Conservation (phyloP, 2,888 invertebrate genomes). For the Andrena camellia region DNA sequence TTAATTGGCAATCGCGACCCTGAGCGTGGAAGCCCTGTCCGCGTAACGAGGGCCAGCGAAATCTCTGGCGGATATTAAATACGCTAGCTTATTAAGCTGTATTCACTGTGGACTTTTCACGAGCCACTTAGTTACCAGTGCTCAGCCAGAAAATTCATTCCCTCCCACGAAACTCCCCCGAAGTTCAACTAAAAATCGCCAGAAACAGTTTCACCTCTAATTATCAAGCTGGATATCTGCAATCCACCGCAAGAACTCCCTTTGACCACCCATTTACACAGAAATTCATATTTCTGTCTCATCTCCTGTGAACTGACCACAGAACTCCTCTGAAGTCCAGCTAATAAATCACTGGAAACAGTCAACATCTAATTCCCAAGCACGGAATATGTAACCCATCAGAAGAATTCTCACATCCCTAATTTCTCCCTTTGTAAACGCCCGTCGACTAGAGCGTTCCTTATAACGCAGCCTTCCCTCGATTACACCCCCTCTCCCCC, state of each 20-base stretch:
- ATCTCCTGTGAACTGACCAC: no score
- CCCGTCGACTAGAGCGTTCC: not conserved
- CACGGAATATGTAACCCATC: no score
- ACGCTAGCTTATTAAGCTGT: slow-evolving; percentile 30
- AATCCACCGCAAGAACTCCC: not conserved
- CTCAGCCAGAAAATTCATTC: not conserved
- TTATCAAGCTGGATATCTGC: not conserved
- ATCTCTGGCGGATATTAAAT: slow-evolving; percentile 28
- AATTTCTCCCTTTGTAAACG: not conserved
- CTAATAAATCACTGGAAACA: no score
- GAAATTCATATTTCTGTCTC: no score
- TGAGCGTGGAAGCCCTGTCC: not conserved
- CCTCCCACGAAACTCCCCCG: no score
- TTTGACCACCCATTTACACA: no score
- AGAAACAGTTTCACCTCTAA: not conserved
- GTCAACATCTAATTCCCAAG: no score
- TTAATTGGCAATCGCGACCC: slow-evolving; percentile 50
- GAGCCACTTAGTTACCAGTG: slow-evolving; percentile 20
- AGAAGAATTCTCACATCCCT: not conserved
- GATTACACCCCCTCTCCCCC: no score
- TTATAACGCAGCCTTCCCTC: not conserved
- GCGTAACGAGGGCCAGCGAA: slow-evolving; percentile 32
- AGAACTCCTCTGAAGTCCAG: no score
- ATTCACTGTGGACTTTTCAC: slow-evolving; percentile 1
- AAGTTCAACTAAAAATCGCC: not conserved